phyloP scores from a whole-genome alignment of 64 coral and sea anemone species.

The Porites lutea region DNA sequence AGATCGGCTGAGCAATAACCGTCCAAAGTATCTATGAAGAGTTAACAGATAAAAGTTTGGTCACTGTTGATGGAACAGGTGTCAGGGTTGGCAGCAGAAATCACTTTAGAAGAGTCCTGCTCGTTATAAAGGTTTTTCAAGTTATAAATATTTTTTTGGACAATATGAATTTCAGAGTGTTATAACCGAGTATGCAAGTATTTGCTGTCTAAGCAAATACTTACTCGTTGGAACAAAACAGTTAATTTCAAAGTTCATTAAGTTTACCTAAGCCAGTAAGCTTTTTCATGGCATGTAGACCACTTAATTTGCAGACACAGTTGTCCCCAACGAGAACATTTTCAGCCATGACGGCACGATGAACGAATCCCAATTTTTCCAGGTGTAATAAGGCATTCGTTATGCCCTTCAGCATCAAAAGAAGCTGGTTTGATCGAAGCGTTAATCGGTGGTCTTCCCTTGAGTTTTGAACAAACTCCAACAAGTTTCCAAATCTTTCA shows the following conservation, averaged over 20 bases:
- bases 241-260: not conserved
- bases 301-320: conserved; percentile 31
- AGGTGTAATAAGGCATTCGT: conserved; percentile 27
- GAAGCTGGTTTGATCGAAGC: not conserved
- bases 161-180: too few species aligned
- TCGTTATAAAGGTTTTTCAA: too few species aligned
- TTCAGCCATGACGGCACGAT: conserved; percentile 48
- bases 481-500: conserved; percentile 22
- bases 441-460: not conserved
- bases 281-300: not conserved
- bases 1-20: not conserved
- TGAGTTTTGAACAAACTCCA: conserved; percentile 39
- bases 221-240: not conserved
- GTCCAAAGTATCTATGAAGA: not conserved
- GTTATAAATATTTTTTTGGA: too few species aligned
- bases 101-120: too few species aligned
- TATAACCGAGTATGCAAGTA: too few species aligned
- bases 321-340: conserved; percentile 15
- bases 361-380: not conserved
- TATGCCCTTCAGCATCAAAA: conserved; percentile 29
- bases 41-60: not conserved
- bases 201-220: too few species aligned
- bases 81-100: too few species aligned
- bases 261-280: not conserved
- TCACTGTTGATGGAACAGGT: too few species aligned